phyloP scores from a whole-genome alignment of 1,140 invertebrate genomes.

The Drosophila paulistorum region DNA sequence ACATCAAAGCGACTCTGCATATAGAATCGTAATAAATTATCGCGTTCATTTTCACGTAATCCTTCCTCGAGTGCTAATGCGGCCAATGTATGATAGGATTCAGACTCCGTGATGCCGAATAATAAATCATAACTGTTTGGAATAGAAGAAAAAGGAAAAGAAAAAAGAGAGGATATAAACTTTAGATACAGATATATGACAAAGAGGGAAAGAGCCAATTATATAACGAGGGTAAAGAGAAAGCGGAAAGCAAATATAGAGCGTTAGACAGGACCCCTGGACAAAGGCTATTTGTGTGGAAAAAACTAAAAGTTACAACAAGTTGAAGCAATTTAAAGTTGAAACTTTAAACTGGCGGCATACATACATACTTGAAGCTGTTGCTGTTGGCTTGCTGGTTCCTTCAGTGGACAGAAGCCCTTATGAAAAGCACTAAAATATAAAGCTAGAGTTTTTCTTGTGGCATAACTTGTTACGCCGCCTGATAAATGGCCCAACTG shows the following conservation, averaged over 20 bases:
- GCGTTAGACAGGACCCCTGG: constrained; percentile 4
- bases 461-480: constrained; percentile 69
- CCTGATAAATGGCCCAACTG: constrained; percentile 62
- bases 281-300: background rate
- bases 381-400: background rate
- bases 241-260: background rate
- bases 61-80: constrained; percentile 89
- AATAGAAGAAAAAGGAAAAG: constrained; percentile 24
- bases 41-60: constrained; percentile 90
- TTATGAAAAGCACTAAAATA: constrained; percentile 64
- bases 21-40: constrained; percentile 91
- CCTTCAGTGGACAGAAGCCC: constrained; percentile 46
- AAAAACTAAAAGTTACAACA: background rate
- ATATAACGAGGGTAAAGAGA: background rate
- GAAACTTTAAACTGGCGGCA: background rate
- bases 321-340: background rate
- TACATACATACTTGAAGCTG: background rate
- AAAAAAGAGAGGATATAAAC: constrained; percentile 11
- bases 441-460: constrained; percentile 54
- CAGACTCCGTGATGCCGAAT: constrained; percentile 94
- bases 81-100: constrained; percentile 92
- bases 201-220: background rate
- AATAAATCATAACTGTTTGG: constrained; percentile 91
- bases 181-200: constrained; percentile 8
- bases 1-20: constrained; percentile 87